phyloP scores from a whole-genome alignment of 2,797 vertebrate genomes.

The Lagodon rhomboides region DNA sequence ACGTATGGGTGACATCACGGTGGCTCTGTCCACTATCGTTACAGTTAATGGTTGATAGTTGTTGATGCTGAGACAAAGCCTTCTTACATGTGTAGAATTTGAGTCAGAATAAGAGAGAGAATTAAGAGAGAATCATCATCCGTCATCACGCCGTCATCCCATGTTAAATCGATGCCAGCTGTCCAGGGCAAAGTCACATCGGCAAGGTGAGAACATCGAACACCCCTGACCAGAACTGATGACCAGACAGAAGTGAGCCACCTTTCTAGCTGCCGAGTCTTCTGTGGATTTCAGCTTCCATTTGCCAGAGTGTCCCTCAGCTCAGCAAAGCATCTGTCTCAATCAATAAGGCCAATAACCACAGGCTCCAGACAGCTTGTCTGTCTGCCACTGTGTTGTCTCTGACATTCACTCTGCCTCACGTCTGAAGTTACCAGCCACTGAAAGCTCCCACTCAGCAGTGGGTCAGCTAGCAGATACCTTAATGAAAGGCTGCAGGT shows the following conservation, averaged over 20 bases:
- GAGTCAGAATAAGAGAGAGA: conserved; percentile 19
- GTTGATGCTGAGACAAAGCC: neutral
- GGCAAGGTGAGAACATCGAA: conserved; percentile 59
- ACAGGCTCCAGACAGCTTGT: conserved; percentile 85
- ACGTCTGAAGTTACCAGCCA: conserved; percentile 79
- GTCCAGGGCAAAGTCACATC: conserved; percentile 40
- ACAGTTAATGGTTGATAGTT: neutral
- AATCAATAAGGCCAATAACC: conserved; percentile 85
- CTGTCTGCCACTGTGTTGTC: conserved; percentile 75
- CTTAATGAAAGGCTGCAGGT: conserved; percentile 57
- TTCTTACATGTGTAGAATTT: neutral
- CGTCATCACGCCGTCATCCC: conserved; percentile 25
- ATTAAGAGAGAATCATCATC: conserved; percentile 40
- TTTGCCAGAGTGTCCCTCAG: conserved; percentile 80
- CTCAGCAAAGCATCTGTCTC: conserved; percentile 83
- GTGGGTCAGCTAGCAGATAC: conserved; percentile 65
- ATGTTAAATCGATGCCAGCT: conserved; percentile 28
- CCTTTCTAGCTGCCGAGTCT: conserved; percentile 31
- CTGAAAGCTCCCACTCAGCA: conserved; percentile 79
- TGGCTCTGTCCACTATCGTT: too few relatives aligned
- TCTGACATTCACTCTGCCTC: conserved; percentile 74
- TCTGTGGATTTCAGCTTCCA: conserved; percentile 75
- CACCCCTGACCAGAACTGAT: conserved; percentile 60
- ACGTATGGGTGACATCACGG: neutral
- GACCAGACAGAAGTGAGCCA: conserved; percentile 57